phyloP scores from a whole-genome alignment of 1,140 invertebrate species.

The Harpegnathos saltator region DNA sequence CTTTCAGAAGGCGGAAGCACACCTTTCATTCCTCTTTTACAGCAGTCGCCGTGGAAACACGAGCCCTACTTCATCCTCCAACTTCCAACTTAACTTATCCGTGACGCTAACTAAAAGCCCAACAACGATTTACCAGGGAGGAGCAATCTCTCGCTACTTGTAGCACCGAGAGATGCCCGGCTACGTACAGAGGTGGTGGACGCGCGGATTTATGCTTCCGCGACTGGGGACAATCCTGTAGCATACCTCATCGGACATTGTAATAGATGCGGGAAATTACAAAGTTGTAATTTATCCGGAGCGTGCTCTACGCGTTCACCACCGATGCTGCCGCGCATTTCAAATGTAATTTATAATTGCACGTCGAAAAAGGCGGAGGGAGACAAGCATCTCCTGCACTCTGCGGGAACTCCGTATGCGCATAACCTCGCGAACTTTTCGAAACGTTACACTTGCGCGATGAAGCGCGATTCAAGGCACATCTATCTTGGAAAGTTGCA shows the following conservation, averaged over 20 bases:
- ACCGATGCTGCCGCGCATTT: not conserved
- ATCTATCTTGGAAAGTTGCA: not conserved
- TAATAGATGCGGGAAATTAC: conserved; percentile 52
- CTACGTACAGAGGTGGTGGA: conserved; percentile 6
- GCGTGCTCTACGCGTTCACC: not conserved
- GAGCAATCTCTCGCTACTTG: conserved; percentile 29
- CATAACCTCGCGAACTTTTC: not conserved
- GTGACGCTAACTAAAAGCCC: conserved; percentile 23
- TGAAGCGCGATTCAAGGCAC: not conserved
- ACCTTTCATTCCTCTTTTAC: not conserved
- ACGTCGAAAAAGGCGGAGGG: not conserved
- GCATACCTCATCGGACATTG: conserved; percentile 42
- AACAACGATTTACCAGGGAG: conserved; percentile 21
- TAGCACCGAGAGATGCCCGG: not conserved
- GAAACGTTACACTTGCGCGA: not conserved
- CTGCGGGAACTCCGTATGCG: not conserved
- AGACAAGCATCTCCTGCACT: not conserved
- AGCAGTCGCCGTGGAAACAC: conserved; percentile 6
- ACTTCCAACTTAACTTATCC: conserved; percentile 28
- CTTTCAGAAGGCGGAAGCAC: not conserved
- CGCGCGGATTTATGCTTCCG: conserved; percentile 51
- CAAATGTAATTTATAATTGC: conserved; percentile 19
- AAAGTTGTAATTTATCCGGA: conserved; percentile 43
- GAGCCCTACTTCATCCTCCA: conserved; percentile 17
- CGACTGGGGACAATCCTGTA: conserved; percentile 43